These are phyloP conservation scores for Danio rerio DNA, from an alignment of 2,113 vertebrate species.

Conservation along the genomic window DNA sequence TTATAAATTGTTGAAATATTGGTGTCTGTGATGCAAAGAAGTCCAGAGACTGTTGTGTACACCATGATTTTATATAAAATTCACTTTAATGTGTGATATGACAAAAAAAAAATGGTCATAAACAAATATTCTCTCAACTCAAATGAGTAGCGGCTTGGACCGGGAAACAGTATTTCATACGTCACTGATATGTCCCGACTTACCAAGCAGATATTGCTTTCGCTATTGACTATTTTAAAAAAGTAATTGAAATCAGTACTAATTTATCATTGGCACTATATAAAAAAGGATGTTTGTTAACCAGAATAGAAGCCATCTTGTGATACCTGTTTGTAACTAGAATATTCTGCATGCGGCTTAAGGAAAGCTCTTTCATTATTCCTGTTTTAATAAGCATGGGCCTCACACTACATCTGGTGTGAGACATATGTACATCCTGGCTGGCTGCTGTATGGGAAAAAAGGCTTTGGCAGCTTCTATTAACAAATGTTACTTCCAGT, in stretches of 20 bases:
- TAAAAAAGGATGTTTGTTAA: background rate
- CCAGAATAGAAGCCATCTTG: background rate
- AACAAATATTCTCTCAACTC: no score
- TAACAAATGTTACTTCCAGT: conserved; percentile 26
- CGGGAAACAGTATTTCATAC: no score
- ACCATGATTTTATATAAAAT: no score
- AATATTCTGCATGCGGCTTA: background rate
- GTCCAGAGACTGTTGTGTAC: no score
- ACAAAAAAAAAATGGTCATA: no score
- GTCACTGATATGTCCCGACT: no score
- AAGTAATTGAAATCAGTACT: background rate
- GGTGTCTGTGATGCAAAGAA: no score
- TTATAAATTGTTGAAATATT: no score
- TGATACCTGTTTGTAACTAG: background rate
- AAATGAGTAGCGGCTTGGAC: no score
- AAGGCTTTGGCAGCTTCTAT: conserved; percentile 30
- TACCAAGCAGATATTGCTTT: background rate
- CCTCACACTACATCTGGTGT: conserved; percentile 41
- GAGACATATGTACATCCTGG: conserved; percentile 27
- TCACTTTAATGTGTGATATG: no score
- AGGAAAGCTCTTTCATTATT: conserved; percentile 29
- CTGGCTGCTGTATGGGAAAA: conserved; percentile 22
- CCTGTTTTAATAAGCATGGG: conserved; percentile 31
- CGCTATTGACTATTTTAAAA: background rate
- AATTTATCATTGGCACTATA: no score